Conservation (phyloP, 2,888 invertebrate species). For the Conistra vaccinii region DNA sequence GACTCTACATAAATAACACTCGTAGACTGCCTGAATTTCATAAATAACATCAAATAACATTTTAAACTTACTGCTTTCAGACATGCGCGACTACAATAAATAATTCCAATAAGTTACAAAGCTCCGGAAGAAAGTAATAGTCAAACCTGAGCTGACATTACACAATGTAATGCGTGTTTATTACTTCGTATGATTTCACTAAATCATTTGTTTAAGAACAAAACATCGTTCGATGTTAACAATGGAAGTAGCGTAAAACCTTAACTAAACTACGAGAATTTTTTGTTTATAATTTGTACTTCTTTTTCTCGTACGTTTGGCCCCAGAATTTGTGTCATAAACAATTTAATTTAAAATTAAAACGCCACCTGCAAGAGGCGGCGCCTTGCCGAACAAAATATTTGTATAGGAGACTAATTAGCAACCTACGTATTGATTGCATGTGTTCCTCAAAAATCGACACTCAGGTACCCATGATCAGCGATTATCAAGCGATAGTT, state of each 20-base stretch:
- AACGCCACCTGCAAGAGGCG: constrained; percentile 48
- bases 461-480: constrained; percentile 43
- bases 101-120: constrained; percentile 38
- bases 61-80: constrained; percentile 33
- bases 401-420: constrained; percentile 37
- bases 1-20: constrained; percentile 22
- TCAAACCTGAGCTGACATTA: constrained; percentile 43
- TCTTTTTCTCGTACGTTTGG: constrained; percentile 86
- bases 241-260: constrained; percentile 75
- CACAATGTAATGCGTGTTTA: constrained; percentile 25
- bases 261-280: constrained; percentile 85
- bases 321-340: constrained; percentile 85
- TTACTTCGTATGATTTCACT: constrained; percentile 33
- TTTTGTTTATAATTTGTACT: constrained; percentile 86
- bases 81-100: constrained; percentile 49
- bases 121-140: constrained; percentile 10
- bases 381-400: constrained; percentile 47
- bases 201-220: constrained; percentile 58
- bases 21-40: constrained; percentile 13
- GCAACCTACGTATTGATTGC: constrained; percentile 42
- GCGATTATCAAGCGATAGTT: constrained; percentile 25
- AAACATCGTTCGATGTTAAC: constrained; percentile 67
- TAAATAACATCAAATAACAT: constrained; percentile 41
- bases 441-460: constrained; percentile 62
- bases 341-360: constrained; percentile 69